Percentiles rank a stretch among this genome's conserved stretches.
These are phyloP conservation scores for Ptyas mucosa DNA, from an alignment of 2,113 vertebrate genomes.

Conservation along the genomic window DNA sequence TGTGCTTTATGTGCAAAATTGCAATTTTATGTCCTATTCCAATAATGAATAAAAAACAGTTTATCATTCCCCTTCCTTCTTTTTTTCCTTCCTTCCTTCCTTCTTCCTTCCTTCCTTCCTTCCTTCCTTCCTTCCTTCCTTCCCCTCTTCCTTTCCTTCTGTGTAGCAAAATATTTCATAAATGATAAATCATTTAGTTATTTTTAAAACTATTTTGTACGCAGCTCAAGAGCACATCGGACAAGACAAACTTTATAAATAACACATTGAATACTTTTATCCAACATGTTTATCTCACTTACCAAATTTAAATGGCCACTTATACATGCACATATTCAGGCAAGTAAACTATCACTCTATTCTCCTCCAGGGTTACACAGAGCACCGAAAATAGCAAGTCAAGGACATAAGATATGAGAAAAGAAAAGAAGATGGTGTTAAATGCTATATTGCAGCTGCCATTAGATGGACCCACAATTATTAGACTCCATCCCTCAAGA, in stretches of 20 bases:
- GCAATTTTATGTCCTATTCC: background rate
- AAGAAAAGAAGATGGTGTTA: background rate
- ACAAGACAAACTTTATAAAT: background rate
- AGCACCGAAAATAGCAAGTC: background rate
- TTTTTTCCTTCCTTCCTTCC: too few relatives aligned
- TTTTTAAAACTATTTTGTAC: background rate
- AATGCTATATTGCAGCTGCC: background rate
- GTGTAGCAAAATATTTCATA: background rate
- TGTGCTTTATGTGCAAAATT: background rate
- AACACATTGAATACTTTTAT: background rate
- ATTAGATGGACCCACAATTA: background rate
- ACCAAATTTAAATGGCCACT: background rate
- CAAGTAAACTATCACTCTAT: background rate
- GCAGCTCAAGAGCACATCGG: background rate
- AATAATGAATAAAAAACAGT: background rate
- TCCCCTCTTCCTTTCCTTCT: background rate
- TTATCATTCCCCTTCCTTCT: background rate
- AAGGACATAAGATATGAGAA: background rate
- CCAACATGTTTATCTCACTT: background rate
- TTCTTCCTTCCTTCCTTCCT: too few relatives aligned
- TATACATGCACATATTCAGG: background rate
- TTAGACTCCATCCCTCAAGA: background rate
- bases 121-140: background rate
- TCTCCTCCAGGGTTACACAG: background rate
- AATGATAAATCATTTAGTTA: background rate